These are phyloP conservation scores for Leucophenga maculata DNA, from an alignment of 2,888 invertebrate genomes.

Conservation along the genomic window DNA sequence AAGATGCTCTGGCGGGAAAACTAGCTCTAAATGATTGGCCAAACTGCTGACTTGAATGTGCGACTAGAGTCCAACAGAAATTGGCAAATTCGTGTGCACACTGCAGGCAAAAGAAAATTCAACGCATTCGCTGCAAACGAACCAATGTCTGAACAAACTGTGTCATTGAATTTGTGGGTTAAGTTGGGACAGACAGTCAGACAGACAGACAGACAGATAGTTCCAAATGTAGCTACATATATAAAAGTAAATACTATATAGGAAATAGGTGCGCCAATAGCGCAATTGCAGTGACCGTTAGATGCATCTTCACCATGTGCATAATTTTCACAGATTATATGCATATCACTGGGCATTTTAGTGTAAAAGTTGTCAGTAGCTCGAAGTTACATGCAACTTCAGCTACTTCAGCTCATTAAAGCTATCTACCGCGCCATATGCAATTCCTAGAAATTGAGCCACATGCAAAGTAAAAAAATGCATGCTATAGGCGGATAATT, in stretches of 20 bases:
- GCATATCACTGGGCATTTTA: background rate
- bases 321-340: background rate
- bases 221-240: no score
- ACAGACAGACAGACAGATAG: no score
- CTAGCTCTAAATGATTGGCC: no score
- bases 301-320: background rate
- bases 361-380: no score
- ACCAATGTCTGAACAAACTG: conserved; percentile 39
- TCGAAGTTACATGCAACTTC: no score
- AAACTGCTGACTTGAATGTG: no score
- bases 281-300: conserved; percentile 42
- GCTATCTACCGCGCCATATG: no score
- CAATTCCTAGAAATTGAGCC: background rate
- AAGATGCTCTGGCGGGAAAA: background rate
- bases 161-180: conserved; percentile 47
- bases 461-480: background rate
- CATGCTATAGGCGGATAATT: conserved; percentile 36
- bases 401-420: conserved; percentile 31
- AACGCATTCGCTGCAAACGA: background rate
- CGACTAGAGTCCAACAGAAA: no score
- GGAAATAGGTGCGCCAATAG: conserved; percentile 54
- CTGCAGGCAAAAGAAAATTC: no score
- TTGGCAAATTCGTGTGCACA: no score
- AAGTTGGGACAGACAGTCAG: conserved; percentile 34
- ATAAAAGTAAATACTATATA: conserved; percentile 26